Conservation (phyloP, 2,888 invertebrate species). For the Panzeria rudis region DNA sequence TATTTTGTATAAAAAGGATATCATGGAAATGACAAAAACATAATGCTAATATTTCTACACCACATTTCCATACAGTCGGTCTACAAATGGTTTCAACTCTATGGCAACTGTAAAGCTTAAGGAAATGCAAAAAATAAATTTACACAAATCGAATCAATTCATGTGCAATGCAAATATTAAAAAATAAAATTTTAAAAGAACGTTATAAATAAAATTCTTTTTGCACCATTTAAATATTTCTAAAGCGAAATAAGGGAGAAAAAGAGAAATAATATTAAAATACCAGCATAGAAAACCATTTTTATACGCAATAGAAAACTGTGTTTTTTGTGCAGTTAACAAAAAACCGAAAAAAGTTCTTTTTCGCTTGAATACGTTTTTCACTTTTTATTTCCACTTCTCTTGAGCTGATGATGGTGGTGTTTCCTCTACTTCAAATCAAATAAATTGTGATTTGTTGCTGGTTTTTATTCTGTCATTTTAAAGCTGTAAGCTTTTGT, state of each 20-base stretch:
- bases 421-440: constrained; percentile 25
- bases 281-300: constrained; percentile 5
- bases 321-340: not conserved
- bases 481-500: constrained; percentile 48
- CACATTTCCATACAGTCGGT: not conserved
- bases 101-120: not conserved
- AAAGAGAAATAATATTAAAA: not conserved
- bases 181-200: constrained; percentile 4
- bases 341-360: constrained; percentile 7
- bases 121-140: not conserved
- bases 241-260: constrained; percentile 4
- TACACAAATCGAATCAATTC: constrained; percentile 20
- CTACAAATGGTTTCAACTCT: not conserved
- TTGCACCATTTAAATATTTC: constrained; percentile 19
- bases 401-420: not conserved
- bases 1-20: too few species aligned
- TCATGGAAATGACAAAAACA: too few species aligned
- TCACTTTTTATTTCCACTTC: constrained; percentile 26
- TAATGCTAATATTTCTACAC: not conserved
- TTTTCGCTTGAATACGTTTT: constrained; percentile 34
- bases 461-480: constrained; percentile 16
- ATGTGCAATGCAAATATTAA: constrained; percentile 1
- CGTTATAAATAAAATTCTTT: not conserved
- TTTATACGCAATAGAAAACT: not conserved
- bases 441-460: constrained; percentile 46